phyloP scores from a whole-genome alignment of 2,797 vertebrate species.

The Fistularia commersonii region DNA sequence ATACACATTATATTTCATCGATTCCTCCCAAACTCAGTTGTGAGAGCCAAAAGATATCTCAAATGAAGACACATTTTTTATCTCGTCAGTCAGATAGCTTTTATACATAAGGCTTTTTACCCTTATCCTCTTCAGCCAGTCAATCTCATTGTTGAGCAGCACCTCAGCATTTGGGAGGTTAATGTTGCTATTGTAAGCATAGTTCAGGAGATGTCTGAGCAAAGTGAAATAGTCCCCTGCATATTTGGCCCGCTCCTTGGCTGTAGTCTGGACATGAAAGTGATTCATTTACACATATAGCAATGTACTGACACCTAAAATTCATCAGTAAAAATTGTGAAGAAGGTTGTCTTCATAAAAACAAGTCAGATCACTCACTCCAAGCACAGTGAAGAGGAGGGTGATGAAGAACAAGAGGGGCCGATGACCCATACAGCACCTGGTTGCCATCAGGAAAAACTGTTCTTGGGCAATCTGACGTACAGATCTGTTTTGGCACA shows the following conservation, averaged over 20 bases:
- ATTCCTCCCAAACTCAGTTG: background rate
- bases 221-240: constrained; percentile 98
- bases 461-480: constrained; percentile 99
- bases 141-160: constrained; percentile 98
- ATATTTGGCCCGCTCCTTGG: constrained; percentile 95
- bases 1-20: background rate
- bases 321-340: too few relatives aligned
- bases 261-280: constrained; percentile 85
- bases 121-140: constrained; percentile 98
- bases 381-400: constrained; percentile 95
- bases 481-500: constrained; percentile 80
- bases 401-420: constrained; percentile 99
- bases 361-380: constrained; percentile 78
- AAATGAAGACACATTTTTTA: background rate
- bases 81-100: too few relatives aligned
- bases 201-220: constrained; percentile 94
- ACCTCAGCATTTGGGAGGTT: constrained; percentile 98
- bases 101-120: constrained; percentile 66
- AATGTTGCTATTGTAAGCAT: constrained; percentile 98
- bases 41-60: background rate
- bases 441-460: constrained; percentile 98
- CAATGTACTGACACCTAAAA: too few relatives aligned
- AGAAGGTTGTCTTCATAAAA: background rate
- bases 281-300: background rate
- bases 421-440: constrained; percentile 98